phyloP scores from a whole-genome alignment of 1,140 invertebrate species.

The Psilanteris sp. region DNA sequence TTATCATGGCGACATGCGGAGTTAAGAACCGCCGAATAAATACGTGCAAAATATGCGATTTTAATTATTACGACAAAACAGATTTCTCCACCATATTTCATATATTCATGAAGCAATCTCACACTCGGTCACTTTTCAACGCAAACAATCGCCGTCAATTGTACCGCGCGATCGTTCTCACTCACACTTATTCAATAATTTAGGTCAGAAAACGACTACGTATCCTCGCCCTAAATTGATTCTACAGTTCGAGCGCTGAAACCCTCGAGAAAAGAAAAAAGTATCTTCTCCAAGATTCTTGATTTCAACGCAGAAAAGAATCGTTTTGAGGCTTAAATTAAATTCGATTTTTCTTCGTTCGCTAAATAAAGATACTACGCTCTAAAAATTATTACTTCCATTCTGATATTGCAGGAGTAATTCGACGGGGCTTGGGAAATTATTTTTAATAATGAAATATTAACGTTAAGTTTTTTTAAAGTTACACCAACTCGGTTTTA shows the following conservation, averaged over 20 bases:
- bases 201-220: conserved; percentile 63
- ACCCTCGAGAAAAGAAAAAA: conserved; percentile 48
- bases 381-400: conserved; percentile 29
- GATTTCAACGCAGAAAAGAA: conserved; percentile 54
- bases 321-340: conserved; percentile 55
- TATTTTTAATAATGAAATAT: no score
- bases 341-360: conserved; percentile 50
- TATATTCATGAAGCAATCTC: conserved; percentile 62
- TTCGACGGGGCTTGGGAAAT: no score
- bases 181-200: conserved; percentile 66
- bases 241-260: conserved; percentile 55
- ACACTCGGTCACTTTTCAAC: conserved; percentile 61
- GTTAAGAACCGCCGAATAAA: no score
- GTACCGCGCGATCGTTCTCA: conserved; percentile 62
- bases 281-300: conserved; percentile 47
- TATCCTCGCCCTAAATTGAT: conserved; percentile 62
- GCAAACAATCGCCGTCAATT: conserved; percentile 63
- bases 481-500: no score
- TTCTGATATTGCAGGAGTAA: conserved; percentile 14
- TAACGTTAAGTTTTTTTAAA: no score
- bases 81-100: conserved; percentile 50
- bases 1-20: no score
- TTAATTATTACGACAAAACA: no score
- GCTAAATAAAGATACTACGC: conserved; percentile 16
- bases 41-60: no score